A percentile compares a stretch with the other conserved stretches of the same genome.
These are phyloP conservation scores for Mnemiopsis leidyi DNA, from an alignment of 37 sponge, comb jelly and placozoan species.

Conservation along the genomic window DNA sequence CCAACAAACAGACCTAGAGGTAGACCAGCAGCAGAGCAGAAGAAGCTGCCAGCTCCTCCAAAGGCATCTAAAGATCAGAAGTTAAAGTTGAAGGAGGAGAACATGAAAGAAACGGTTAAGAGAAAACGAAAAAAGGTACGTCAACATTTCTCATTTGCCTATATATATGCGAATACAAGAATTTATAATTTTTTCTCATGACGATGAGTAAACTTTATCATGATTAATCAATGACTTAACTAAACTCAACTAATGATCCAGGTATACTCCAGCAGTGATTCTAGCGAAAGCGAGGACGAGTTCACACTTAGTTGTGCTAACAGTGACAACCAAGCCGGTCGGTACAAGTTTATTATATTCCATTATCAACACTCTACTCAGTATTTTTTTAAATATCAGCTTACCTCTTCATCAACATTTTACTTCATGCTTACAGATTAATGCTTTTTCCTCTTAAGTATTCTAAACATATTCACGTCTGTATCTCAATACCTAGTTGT, in stretches of 20 bases:
- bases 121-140: conserved; percentile 56
- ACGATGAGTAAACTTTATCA: too few species aligned
- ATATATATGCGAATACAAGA: too few species aligned
- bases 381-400: too few species aligned
- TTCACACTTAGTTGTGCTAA: conserved; percentile 4
- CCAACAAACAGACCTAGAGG: background rate
- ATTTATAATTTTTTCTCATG: too few species aligned
- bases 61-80: background rate
- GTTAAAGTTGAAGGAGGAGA: background rate
- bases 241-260: background rate
- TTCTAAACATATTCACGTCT: too few species aligned
- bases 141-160: too few species aligned
- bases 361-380: too few species aligned
- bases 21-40: background rate
- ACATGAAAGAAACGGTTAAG: background rate
- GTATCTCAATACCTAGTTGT: too few species aligned
- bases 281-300: background rate
- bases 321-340: conserved; percentile 35
- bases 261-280: conserved; percentile 19
- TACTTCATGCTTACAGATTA: too few species aligned
- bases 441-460: too few species aligned
- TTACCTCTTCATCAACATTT: too few species aligned
- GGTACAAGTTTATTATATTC: too few species aligned
- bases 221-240: background rate
- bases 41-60: background rate